These are phyloP conservation scores for Drosophila merina DNA, from an alignment of 2,888 invertebrate species.

Conservation along the genomic window DNA sequence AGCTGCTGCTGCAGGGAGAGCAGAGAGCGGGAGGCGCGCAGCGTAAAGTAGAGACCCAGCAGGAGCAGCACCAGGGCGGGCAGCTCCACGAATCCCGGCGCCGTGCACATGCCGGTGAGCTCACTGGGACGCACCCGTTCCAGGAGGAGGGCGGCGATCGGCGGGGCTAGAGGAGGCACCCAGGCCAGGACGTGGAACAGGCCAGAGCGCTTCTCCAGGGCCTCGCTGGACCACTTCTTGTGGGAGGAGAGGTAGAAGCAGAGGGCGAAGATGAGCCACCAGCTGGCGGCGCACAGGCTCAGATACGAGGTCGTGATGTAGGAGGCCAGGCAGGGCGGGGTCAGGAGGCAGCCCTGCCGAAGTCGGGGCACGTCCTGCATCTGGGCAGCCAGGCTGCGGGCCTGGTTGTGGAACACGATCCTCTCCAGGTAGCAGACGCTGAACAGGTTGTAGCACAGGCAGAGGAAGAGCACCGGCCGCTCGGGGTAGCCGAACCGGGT, in stretches of 20 bases:
- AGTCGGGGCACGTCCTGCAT: conserved; percentile 82
- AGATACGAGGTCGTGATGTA: conserved; percentile 92
- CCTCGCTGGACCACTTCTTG: conserved; percentile 97
- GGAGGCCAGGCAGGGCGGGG: conserved; percentile 88
- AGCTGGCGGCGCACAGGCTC: conserved; percentile 91
- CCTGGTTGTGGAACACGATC: conserved; percentile 85
- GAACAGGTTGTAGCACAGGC: conserved; percentile 93
- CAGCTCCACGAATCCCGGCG: conserved; percentile 83
- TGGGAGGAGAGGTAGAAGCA: conserved; percentile 96
- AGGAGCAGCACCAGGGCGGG: conserved; percentile 80
- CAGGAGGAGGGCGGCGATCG: conserved; percentile 92
- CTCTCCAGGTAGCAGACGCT: conserved; percentile 90
- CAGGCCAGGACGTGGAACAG: conserved; percentile 94
- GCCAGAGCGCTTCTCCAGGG: conserved; percentile 92
- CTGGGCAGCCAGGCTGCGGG: conserved; percentile 76
- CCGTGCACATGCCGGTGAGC: conserved; percentile 92
- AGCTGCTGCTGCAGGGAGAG: conserved; percentile 81
- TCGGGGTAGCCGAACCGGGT: conserved; percentile 96
- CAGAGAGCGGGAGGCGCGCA: conserved; percentile 82
- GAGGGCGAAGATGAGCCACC: conserved; percentile 95
- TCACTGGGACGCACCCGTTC: conserved; percentile 91
- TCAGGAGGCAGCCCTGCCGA: conserved; percentile 83
- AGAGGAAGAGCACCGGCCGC: conserved; percentile 94
- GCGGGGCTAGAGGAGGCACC: conserved; percentile 94
- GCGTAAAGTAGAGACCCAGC: conserved; percentile 81